Conservation (phyloP, 2,888 invertebrate genomes). For the Athrips mouffetella region DNA sequence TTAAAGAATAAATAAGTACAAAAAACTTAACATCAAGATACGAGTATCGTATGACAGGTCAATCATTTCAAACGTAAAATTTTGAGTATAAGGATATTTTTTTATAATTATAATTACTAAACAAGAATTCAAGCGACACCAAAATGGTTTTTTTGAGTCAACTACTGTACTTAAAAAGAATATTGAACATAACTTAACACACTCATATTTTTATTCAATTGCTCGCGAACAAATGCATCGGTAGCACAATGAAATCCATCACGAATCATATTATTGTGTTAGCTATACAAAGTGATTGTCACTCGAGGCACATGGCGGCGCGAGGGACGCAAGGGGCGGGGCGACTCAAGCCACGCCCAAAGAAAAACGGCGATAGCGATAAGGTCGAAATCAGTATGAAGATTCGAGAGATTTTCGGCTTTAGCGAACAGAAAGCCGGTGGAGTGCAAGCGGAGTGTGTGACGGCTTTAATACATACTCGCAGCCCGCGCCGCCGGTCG, state of each 20-base stretch:
- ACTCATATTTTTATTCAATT: slow-evolving; percentile 17
- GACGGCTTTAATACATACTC: slow-evolving; percentile 62
- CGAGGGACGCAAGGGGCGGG: slow-evolving; percentile 54
- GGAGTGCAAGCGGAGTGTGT: slow-evolving; percentile 49
- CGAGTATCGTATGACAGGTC: too few relatives aligned
- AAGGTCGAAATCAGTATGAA: slow-evolving; percentile 72
- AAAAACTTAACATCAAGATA: too few relatives aligned
- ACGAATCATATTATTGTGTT: slow-evolving; percentile 77
- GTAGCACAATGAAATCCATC: slow-evolving; percentile 76
- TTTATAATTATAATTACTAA: too few relatives aligned
- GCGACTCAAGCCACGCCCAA: slow-evolving; percentile 61
- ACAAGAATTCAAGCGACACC: too few relatives aligned
- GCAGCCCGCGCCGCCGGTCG: slow-evolving; percentile 62
- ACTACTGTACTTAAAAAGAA: too few relatives aligned
- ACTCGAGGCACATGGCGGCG: slow-evolving; percentile 69
- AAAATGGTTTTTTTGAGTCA: too few relatives aligned
- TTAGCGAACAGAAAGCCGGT: slow-evolving; percentile 57
- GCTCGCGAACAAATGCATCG: slow-evolving; percentile 56
- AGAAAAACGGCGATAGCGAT: slow-evolving; percentile 50
- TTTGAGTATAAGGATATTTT: too few relatives aligned
- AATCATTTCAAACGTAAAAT: too few relatives aligned
- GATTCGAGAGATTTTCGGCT: slow-evolving; percentile 65
- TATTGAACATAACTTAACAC: slow-evolving; percentile 5
- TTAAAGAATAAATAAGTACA: too few relatives aligned
- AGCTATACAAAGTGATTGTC: slow-evolving; percentile 79